These are phyloP conservation scores for Pygocentrus nattereri DNA, from an alignment of 2,797 vertebrate genomes.

Conservation along the genomic window DNA sequence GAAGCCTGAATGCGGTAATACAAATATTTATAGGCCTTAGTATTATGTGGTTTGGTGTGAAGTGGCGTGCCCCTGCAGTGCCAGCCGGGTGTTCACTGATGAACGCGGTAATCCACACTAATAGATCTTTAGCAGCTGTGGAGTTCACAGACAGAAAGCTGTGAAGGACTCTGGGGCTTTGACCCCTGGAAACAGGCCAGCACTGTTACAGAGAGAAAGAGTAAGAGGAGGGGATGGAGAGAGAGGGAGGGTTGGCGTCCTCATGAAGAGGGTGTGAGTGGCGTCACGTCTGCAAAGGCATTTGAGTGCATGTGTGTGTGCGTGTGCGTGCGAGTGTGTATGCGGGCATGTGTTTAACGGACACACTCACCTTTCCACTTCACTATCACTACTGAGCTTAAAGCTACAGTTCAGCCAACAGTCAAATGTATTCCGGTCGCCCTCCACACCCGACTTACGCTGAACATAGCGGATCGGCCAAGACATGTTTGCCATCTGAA, in stretches of 20 bases:
- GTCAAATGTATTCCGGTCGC: too few species aligned
- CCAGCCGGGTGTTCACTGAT: neutral
- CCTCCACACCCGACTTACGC: neutral
- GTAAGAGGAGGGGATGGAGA: neutral
- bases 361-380: neutral
- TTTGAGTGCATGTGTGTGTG: neutral
- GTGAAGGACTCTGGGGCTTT: neutral
- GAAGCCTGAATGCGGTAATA: neutral
- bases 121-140: neutral
- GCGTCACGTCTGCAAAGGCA: constrained; percentile 18
- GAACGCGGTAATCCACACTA: neutral
- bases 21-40: neutral
- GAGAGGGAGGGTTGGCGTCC: neutral
- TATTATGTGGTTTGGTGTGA: neutral
- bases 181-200: neutral
- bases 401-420: neutral
- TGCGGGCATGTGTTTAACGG: neutral
- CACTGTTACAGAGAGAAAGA: neutral
- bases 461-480: neutral
- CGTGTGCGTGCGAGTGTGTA: constrained; percentile 11
- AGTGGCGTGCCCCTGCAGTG: neutral
- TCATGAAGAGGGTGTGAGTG: neutral
- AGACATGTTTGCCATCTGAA: neutral
- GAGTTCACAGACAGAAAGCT: neutral
- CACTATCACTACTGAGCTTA: neutral